phyloP scores from a whole-genome alignment of 2,797 vertebrate genomes.

The Mormyrus proboscirostris region DNA sequence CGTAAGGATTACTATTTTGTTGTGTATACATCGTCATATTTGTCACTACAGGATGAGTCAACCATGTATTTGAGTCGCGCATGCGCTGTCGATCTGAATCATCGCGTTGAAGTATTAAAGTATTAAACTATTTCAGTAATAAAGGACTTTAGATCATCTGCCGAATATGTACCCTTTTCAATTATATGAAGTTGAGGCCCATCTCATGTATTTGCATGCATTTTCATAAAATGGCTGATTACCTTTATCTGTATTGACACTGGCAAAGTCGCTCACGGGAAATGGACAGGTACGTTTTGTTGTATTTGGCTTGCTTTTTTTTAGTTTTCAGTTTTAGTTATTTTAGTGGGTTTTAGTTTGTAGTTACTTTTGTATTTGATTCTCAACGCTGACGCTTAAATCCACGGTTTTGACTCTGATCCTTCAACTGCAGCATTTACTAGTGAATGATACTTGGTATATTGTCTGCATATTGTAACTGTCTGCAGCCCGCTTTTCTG shows the following conservation, averaged over 20 bases:
- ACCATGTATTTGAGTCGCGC: background rate
- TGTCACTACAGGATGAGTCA: background rate
- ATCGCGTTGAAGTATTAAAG: background rate
- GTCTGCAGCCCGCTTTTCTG: background rate
- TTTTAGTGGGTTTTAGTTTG: background rate
- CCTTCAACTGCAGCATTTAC: background rate
- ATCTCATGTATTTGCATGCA: background rate
- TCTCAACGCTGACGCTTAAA: background rate
- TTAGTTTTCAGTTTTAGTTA: background rate
- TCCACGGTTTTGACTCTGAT: background rate
- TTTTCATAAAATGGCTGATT: background rate
- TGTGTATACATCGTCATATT: background rate
- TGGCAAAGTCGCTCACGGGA: background rate
- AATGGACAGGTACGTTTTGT: background rate
- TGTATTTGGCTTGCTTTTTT: background rate
- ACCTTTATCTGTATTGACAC: background rate
- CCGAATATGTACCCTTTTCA: background rate
- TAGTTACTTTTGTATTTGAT: background rate
- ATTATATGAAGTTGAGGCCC: background rate
- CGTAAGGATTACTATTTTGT: conserved; percentile 53
- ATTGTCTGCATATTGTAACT: background rate
- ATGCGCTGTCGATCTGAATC: background rate
- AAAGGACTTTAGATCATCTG: background rate
- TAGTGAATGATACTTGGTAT: background rate
- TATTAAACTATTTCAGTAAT: background rate